Percentiles rank a stretch among this genome's conserved stretches.
These are phyloP conservation scores for Brachyhypopomus gauderio DNA, from an alignment of 2,113 vertebrate genomes.

Conservation along the genomic window DNA sequence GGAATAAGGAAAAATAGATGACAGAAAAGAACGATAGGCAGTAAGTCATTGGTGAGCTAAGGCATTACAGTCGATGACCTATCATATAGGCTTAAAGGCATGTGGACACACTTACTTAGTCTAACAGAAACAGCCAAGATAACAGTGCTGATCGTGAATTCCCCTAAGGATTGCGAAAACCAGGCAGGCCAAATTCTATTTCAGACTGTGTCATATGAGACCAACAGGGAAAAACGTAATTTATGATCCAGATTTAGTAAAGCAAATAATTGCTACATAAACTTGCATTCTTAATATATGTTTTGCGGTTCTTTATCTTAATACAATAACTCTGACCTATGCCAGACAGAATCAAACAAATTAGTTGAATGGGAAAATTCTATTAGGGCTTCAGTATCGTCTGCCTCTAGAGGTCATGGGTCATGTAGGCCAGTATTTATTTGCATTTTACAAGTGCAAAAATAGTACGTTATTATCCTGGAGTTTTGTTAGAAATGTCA, in stretches of 20 bases:
- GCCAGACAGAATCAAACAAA: too few species aligned
- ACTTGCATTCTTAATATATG: not conserved
- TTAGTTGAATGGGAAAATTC: not conserved
- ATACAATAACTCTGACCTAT: not conserved
- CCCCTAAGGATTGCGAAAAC: not conserved
- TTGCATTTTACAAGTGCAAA: not conserved
- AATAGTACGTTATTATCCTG: not conserved
- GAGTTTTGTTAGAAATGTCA: not conserved
- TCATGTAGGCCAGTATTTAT: not conserved
- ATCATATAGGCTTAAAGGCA: not conserved
- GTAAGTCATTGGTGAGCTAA: not conserved
- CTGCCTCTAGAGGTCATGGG: not conserved
- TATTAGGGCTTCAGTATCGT: not conserved
- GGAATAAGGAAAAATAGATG: conserved; percentile 11
- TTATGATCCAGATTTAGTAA: not conserved
- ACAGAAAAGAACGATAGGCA: not conserved
- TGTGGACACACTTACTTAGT: not conserved
- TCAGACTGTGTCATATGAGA: not conserved
- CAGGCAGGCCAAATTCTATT: conserved; percentile 4
- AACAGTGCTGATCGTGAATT: not conserved
- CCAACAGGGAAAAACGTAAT: not conserved
- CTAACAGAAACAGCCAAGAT: conserved; percentile 2
- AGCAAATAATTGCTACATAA: not conserved
- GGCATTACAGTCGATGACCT: not conserved
- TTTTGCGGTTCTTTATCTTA: not conserved